A percentile compares a stretch with the other conserved stretches of the same genome.
phyloP scores from a whole-genome alignment of 2,888 invertebrate genomes.

The Chloroclystis v-ata region DNA sequence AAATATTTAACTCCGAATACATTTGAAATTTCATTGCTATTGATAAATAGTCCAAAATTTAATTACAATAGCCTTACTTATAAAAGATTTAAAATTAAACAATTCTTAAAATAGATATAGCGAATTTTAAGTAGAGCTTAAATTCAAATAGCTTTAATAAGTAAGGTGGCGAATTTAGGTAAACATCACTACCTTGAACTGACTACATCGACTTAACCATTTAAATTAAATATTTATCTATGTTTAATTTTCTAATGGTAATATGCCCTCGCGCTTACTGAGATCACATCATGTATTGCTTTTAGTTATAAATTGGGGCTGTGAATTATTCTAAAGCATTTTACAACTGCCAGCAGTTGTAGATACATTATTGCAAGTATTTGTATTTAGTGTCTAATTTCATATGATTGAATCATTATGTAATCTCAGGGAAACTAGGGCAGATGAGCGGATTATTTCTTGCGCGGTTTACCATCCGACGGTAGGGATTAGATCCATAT shows the following conservation, averaged over 20 bases:
- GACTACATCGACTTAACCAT: slow-evolving; percentile 72
- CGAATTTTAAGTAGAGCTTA: slow-evolving; percentile 9
- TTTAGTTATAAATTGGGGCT: slow-evolving; percentile 24
- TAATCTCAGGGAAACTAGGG: slow-evolving; percentile 44
- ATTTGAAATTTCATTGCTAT: slow-evolving; percentile 45
- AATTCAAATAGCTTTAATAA: slow-evolving; percentile 1
- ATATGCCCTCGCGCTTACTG: slow-evolving; percentile 50
- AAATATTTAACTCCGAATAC: slow-evolving; percentile 12
- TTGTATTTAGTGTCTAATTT: neutral
- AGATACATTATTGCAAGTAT: slow-evolving; percentile 1
- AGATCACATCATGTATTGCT: slow-evolving; percentile 39
- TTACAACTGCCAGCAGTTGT: slow-evolving; percentile 56
- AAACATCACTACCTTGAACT: slow-evolving; percentile 73
- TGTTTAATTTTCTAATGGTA: slow-evolving; percentile 59
- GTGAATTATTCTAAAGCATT: slow-evolving; percentile 12
- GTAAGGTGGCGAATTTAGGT: slow-evolving; percentile 42
- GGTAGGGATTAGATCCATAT: too few relatives aligned
- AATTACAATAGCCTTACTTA: slow-evolving; percentile 38
- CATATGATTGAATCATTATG: slow-evolving; percentile 18
- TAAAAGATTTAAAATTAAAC: slow-evolving; percentile 16
- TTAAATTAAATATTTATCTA: slow-evolving; percentile 67
- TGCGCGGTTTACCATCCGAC: too few relatives aligned
- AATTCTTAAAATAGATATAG: slow-evolving; percentile 16
- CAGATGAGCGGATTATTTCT: slow-evolving; percentile 36
- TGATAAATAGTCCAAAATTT: slow-evolving; percentile 51